Conservation (phyloP, 2,113 vertebrate species). For the Phylloscopus whistleri region DNA sequence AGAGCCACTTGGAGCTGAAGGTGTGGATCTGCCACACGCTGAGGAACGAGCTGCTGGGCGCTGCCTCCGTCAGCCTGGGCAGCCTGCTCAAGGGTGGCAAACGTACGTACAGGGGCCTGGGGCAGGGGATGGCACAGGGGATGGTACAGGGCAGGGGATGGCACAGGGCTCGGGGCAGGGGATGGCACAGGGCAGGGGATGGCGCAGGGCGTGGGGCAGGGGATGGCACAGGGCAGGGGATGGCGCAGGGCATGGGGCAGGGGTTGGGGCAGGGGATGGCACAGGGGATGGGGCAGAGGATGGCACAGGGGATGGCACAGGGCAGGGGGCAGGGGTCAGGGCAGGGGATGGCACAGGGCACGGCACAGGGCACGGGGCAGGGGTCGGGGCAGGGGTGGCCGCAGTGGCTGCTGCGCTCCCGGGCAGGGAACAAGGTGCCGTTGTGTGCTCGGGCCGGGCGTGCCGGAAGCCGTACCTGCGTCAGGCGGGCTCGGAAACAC, state of each 20-base stretch:
- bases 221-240: no score
- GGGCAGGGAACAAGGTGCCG: not conserved
- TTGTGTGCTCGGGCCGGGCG: not conserved
- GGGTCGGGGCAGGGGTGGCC: not conserved
- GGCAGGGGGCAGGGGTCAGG: no score
- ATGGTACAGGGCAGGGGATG: no score
- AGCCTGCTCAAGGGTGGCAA: constrained; percentile 84
- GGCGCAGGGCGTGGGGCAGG: no score
- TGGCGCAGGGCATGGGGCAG: no score
- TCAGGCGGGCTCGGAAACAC: not conserved
- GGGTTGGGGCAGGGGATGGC: no score
- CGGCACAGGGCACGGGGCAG: no score
- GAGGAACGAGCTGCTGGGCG: constrained; percentile 90
- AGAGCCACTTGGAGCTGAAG: constrained; percentile 91
- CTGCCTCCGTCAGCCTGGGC: constrained; percentile 85
- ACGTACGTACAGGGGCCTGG: constrained; percentile 63
- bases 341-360: no score
- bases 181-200: not conserved
- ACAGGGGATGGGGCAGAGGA: no score
- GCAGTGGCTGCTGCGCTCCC: not conserved
- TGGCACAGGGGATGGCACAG: not conserved
- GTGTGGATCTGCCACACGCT: constrained; percentile 94
- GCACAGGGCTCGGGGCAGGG: no score
- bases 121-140: not conserved
- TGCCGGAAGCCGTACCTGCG: not conserved